Evolutionary conservation across 2,888 invertebrate genomes (phyloP).

Genomic region (Pollenia amentaria): DNA sequence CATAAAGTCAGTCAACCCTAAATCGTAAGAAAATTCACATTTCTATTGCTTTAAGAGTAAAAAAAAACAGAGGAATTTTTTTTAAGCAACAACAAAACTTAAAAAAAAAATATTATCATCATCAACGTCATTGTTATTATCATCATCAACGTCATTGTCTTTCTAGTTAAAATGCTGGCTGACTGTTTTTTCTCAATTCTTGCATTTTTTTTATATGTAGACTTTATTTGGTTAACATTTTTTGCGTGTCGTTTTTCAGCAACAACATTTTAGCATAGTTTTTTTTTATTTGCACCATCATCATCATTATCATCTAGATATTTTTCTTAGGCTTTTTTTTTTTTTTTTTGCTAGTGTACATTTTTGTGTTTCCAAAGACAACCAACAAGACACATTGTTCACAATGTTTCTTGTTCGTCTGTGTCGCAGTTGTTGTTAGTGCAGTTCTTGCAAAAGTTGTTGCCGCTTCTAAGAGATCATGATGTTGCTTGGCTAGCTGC

Average conservation of each 20-base stretch:
- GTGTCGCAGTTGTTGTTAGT: conserved; percentile 17
- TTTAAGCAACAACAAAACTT: background rate
- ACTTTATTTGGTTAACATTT: conserved; percentile 13
- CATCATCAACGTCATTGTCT: conserved; percentile 45
- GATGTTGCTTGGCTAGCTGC: conserved; percentile 32
- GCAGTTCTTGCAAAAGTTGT: conserved; percentile 14
- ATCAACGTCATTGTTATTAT: conserved; percentile 53
- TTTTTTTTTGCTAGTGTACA: background rate
- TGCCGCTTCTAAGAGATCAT: conserved; percentile 58
- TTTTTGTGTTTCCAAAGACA: conserved; percentile 42
- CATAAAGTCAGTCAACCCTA: conserved; percentile 39
- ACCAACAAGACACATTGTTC: conserved; percentile 29
- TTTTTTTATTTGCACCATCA: conserved; percentile 15
- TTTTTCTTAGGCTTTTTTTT: conserved; percentile 4
- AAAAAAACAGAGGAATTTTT: conserved; percentile 2
- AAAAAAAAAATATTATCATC: conserved; percentile 33
- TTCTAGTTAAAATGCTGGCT: conserved; percentile 28
- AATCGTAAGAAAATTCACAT: conserved; percentile 5
- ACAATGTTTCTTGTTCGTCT: conserved; percentile 24
- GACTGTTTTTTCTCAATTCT: background rate
- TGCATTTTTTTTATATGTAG: conserved; percentile 14
- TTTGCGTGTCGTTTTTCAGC: conserved; percentile 20
- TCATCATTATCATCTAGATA: background rate
- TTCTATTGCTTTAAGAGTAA: background rate
- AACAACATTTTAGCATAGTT: conserved; percentile 22